These are phyloP conservation scores for Polypedilum pembai DNA, from an alignment of 1,140 invertebrate species.

Conservation along the genomic window DNA sequence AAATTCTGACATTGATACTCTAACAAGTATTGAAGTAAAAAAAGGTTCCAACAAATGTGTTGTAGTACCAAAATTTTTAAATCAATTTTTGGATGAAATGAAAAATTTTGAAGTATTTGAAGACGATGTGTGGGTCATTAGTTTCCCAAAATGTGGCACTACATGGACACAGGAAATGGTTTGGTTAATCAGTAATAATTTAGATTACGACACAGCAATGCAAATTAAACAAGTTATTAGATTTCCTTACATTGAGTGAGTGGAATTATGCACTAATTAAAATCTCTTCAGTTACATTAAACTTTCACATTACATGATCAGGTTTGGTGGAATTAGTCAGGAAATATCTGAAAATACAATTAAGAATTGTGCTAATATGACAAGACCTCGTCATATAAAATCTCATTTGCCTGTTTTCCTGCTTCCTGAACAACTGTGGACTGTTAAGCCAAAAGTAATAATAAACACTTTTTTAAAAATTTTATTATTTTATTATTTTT, in stretches of 20 bases:
- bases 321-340: not conserved
- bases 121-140: slow-evolving; percentile 46
- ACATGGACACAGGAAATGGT: slow-evolving; percentile 58
- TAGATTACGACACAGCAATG: slow-evolving; percentile 44
- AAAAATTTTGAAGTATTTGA: slow-evolving; percentile 39
- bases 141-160: slow-evolving; percentile 49
- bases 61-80: not conserved
- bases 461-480: not conserved
- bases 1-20: too few species aligned
- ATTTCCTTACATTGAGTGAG: slow-evolving; percentile 37
- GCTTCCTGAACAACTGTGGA: slow-evolving; percentile 29
- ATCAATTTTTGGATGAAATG: not conserved
- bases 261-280: too few species aligned
- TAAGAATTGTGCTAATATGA: not conserved
- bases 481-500: not conserved
- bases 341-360: not conserved
- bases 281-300: too few species aligned
- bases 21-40: too few species aligned
- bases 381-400: slow-evolving; percentile 29
- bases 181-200: slow-evolving; percentile 50
- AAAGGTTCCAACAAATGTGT: not conserved
- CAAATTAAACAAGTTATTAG: slow-evolving; percentile 35
- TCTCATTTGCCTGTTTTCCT: slow-evolving; percentile 25
- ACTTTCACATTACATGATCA: not conserved
- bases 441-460: slow-evolving; percentile 29